Base-by-base conservation (phyloP, 2,888 invertebrate species). In the Drosophila recens region DNA sequence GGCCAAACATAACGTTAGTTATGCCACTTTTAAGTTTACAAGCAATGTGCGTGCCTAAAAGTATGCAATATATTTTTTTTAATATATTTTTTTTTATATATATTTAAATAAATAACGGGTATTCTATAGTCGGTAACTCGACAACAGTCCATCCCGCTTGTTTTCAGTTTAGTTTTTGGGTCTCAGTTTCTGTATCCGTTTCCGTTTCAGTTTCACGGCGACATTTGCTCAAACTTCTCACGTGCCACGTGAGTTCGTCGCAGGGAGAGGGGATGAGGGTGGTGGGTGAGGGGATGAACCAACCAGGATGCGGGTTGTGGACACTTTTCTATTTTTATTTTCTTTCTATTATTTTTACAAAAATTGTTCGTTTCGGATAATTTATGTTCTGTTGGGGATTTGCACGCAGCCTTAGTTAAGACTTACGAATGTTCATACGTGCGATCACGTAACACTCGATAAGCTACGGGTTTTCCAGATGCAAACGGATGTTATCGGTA, bases 381-480 rank as follows among this genome's bases (percentile, higher is more conserved):
- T 86, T 86, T 86, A 86, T 86, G 87, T 65, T 64, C 74, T 76
- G 68, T 58, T 58, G 59, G 65, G 82, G 75, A 86, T 88, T 86
- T 80, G 86, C 86, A 82, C 75, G 83, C 67, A 75, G 88, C 72
- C 73, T 77, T 84, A 75, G 86, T 70, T 86, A 67, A 67, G 75
- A 67, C 89, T 76, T 89, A 86, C 83, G 86, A 80, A 88, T 83
- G 90, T 71, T 69, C 81, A 83, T 83, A 86, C 86, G 86, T 86
- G 86, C 72, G 72, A 78, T 67, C 89, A 88, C 90, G 90, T 89
- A 89, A 70, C 51, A 63, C 57, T 34, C 72, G 87, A 84, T 83
- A 80, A 72, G 70, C 65, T 56, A 59, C 10, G 64, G 23, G 13
- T 13, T 46, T 46, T 6, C 38, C 58, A 38, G 11, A 23, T 45